Base-by-base conservation (phyloP, 2,888 invertebrate species). In the Monoplex corrugatus region DNA sequence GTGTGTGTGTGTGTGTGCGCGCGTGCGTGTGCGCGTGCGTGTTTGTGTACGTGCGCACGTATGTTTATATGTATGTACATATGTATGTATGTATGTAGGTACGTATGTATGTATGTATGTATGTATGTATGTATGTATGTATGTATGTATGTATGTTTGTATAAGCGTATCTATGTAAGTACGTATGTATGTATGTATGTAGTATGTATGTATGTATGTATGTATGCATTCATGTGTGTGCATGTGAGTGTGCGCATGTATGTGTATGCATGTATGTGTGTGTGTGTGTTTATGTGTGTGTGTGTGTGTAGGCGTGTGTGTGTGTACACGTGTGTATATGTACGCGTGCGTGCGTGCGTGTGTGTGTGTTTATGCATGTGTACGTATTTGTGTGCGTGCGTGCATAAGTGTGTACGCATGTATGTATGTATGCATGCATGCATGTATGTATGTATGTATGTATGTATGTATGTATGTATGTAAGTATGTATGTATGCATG, bases 1-100 rank as follows among this genome's bases (percentile, higher is more conserved):
- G 57, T 85, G 85, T 50, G 85, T 38, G 38, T 23, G 85, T 43
- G 45, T 84, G 68, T n/a, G 68, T n/a, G 68, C 68, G 35, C 35
- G 40, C n/a, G 35, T 38, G 78, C 35, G 78, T 78, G 35, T 35
- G 19, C n/a, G 72, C 6, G 72, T 19, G n/a, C 16, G 16, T 72
- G 72, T 10, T 23, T 72, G 72, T 10, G 16, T 19, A 32, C 6
- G 72, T 28, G 57, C 28, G 72, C 6, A 5, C 28, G 72, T 10
- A 6, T 72, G 72, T 19, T 6, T 72, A 28, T 19, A 32, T 72
- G 72, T 72, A n/a, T 72, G 72, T 0, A 10, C 28, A n/a, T 16
- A n/a, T 28, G 23, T 16, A 10, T 72, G 72, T 72, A 32, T 28
- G 23, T 72, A n/a, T 72, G 23, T 72, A n/a, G 13, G 72, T n/a